Evolutionary conservation across 2,888 invertebrate species (phyloP).

Genomic region (Apodemia mormo): DNA sequence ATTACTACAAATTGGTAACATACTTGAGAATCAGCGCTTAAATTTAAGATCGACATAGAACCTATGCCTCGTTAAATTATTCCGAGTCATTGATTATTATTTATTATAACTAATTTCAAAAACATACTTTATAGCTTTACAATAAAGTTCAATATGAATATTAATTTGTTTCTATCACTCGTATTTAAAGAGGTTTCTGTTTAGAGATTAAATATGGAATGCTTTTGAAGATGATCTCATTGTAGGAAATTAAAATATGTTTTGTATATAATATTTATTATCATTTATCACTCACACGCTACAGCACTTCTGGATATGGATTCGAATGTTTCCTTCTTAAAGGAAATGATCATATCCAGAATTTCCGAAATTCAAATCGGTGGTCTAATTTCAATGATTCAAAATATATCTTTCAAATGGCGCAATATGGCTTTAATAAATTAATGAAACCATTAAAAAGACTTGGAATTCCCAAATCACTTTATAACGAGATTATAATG

Average conservation of each 20-base stretch:
- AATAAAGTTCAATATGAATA: not conserved
- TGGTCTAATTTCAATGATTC: constrained; percentile 27
- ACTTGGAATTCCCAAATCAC: constrained; percentile 22
- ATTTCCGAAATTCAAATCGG: constrained; percentile 25
- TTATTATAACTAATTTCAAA: not conserved
- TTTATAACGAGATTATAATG: constrained; percentile 28
- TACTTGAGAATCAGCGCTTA: not conserved
- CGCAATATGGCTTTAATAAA: constrained; percentile 22
- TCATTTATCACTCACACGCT: not conserved
- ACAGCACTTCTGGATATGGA: constrained; percentile 43
- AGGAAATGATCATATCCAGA: constrained; percentile 59
- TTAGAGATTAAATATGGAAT: constrained; percentile 4
- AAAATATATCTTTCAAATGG: not conserved
- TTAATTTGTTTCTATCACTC: not conserved
- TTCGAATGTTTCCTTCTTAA: constrained; percentile 51
- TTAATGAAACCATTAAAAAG: constrained; percentile 22
- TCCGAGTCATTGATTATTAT: not conserved
- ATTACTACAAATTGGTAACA: not conserved
- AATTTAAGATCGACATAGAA: too few relatives aligned
- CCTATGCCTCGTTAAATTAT: not conserved
- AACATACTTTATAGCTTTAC: not conserved
- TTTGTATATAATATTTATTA: not conserved
- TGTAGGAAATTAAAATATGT: constrained; percentile 8
- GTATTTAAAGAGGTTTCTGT: not conserved
- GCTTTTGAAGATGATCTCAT: constrained; percentile 8